phyloP scores from a whole-genome alignment of 2,113 vertebrate genomes.

The Gadus macrocephalus region DNA sequence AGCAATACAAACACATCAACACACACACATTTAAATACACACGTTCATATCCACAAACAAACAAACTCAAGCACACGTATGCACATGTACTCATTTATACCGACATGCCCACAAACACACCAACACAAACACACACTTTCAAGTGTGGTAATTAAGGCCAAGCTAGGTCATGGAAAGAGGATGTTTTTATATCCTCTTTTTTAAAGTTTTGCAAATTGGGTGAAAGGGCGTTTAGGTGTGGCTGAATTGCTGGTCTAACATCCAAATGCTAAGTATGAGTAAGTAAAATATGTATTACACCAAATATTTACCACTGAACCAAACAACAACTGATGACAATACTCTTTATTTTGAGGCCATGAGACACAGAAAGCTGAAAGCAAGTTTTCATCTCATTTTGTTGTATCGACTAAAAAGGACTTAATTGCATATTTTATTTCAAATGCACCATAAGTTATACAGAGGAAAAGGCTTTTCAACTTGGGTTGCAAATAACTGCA shows the following conservation, averaged over 20 bases:
- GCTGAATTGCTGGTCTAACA: background rate
- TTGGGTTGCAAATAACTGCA: too few species aligned
- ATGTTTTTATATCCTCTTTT: constrained; percentile 5
- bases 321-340: background rate
- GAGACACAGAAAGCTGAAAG: too few species aligned
- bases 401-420: too few species aligned
- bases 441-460: too few species aligned
- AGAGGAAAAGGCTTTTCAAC: too few species aligned
- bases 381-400: too few species aligned
- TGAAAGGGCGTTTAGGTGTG: background rate
- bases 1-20: background rate
- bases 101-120: background rate
- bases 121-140: background rate
- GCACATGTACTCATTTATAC: background rate
- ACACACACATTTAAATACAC: constrained; percentile 1
- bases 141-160: background rate
- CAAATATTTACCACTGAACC: too few species aligned
- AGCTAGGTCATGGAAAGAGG: constrained; percentile 1
- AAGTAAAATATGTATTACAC: too few species aligned
- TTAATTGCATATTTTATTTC: too few species aligned
- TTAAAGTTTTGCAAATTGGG: background rate
- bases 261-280: background rate
- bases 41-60: background rate
- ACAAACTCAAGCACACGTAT: background rate
- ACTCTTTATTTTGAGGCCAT: background rate